A percentile compares a stretch with the other conserved stretches of the same genome.
These are phyloP conservation scores for Lacerta viridis DNA, from an alignment of 2,797 vertebrate species.

Conservation along the genomic window DNA sequence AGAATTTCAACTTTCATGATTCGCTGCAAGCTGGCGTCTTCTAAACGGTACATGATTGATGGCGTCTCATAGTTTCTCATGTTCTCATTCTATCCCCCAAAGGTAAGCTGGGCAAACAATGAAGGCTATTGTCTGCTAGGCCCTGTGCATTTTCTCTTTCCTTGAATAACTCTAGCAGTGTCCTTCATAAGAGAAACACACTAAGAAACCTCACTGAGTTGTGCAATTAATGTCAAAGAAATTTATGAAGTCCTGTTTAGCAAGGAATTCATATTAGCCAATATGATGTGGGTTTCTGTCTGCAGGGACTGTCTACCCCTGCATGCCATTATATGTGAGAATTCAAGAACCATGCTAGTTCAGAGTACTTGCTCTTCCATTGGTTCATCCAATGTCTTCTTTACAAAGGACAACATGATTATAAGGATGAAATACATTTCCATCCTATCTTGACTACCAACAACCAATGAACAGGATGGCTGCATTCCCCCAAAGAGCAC, in stretches of 20 bases:
- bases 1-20: slow-evolving; percentile 54
- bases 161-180: slow-evolving; percentile 48
- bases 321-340: slow-evolving; percentile 16
- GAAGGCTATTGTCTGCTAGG: slow-evolving; percentile 56
- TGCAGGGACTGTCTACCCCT: slow-evolving; percentile 45
- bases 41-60: slow-evolving; percentile 56
- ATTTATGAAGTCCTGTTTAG: slow-evolving; percentile 59
- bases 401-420: background rate
- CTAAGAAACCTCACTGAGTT: slow-evolving; percentile 13
- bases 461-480: background rate
- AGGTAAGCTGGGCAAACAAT: slow-evolving; percentile 67
- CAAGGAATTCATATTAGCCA: slow-evolving; percentile 59
- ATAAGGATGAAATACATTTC: slow-evolving; percentile 1
- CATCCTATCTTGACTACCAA: background rate
- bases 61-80: slow-evolving; percentile 51
- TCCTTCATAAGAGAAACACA: slow-evolving; percentile 32
- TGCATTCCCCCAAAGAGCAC: background rate
- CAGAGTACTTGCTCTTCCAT: background rate
- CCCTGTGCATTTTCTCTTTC: slow-evolving; percentile 48
- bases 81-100: slow-evolving; percentile 55
- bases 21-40: slow-evolving; percentile 44
- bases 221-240: slow-evolving; percentile 66
- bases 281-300: slow-evolving; percentile 58
- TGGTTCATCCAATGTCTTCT: background rate
- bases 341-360: background rate